Evolutionary conservation across 2,888 invertebrate species (phyloP).

Genomic region (Sisyra terminalis): DNA sequence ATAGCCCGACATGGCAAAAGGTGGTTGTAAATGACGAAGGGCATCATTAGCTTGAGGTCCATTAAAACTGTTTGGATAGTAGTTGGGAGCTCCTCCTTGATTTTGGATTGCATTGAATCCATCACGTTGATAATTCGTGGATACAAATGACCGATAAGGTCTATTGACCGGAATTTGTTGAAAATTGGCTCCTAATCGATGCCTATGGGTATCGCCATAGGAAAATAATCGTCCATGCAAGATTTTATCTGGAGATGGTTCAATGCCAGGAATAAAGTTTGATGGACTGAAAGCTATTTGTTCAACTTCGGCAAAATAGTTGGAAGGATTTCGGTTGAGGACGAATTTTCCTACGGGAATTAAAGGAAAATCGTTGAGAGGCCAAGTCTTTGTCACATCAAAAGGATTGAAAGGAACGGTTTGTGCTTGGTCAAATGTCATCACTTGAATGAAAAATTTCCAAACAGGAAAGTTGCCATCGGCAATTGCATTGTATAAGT

Average conservation of each 20-base stretch:
- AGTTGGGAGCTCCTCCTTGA: conserved; percentile 83
- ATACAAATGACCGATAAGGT: conserved; percentile 49
- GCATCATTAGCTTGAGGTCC: conserved; percentile 62
- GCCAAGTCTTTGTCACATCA: conserved; percentile 88
- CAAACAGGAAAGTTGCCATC: conserved; percentile 58
- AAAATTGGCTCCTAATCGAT: conserved; percentile 83
- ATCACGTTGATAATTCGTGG: conserved; percentile 75
- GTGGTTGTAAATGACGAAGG: conserved; percentile 39
- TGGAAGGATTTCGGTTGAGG: conserved; percentile 74
- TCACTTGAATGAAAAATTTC: conserved; percentile 71
- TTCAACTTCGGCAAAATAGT: conserved; percentile 89
- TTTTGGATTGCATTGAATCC: conserved; percentile 60
- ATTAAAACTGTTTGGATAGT: conserved; percentile 89
- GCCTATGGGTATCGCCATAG: conserved; percentile 83
- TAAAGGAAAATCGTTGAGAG: conserved; percentile 71
- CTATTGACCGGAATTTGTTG: conserved; percentile 91
- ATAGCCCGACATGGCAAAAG: conserved; percentile 50
- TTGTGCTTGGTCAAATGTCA: conserved; percentile 78
- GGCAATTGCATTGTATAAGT: conserved; percentile 79
- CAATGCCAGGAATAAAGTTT: conserved; percentile 83
- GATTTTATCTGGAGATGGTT: conserved; percentile 89
- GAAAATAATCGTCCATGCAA: conserved; percentile 74
- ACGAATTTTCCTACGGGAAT: conserved; percentile 77
- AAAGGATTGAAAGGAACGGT: conserved; percentile 67
- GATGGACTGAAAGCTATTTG: conserved; percentile 84